A percentile compares a stretch with the other conserved stretches of the same genome.
Conservation (phyloP, 2,113 vertebrate genomes). For the Oophaga pumilio region DNA sequence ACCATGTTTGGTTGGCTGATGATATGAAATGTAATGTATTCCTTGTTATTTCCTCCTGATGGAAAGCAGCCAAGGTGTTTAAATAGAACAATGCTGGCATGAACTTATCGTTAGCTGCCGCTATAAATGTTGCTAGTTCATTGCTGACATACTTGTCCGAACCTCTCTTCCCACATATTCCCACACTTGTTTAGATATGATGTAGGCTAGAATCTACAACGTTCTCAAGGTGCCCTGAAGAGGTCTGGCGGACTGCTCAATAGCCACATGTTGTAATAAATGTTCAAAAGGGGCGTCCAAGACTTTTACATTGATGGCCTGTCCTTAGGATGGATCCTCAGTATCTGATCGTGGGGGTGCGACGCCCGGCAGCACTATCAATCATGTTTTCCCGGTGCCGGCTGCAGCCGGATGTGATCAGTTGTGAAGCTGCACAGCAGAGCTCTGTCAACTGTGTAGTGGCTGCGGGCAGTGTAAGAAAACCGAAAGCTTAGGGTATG, state of each 20-base stretch:
- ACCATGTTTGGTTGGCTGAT: slow-evolving; percentile 29
- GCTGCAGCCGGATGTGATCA: too few relatives aligned
- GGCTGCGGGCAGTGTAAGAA: too few relatives aligned
- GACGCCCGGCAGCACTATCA: too few relatives aligned
- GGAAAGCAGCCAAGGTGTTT: slow-evolving; percentile 40
- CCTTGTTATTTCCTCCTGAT: slow-evolving; percentile 16
- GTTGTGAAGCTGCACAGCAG: too few relatives aligned
- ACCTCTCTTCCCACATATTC: slow-evolving; percentile 5
- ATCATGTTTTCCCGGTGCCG: too few relatives aligned
- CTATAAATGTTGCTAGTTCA: slow-evolving; percentile 22
- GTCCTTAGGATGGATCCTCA: too few relatives aligned
- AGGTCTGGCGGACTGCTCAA: background rate
- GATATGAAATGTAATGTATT: slow-evolving; percentile 24
- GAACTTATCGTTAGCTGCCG: slow-evolving; percentile 20
- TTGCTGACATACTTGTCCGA: slow-evolving; percentile 25
- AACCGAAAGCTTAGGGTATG: too few relatives aligned
- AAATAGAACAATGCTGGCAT: slow-evolving; percentile 47
- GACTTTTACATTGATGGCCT: too few relatives aligned
- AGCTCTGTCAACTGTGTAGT: too few relatives aligned
- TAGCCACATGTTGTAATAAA: background rate
- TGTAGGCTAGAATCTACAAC: background rate
- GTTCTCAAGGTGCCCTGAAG: background rate
- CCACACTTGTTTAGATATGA: slow-evolving; percentile 20
- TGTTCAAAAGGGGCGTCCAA: too few relatives aligned
- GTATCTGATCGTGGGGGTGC: too few relatives aligned